These are phyloP conservation scores for Fragum whitleyi DNA, from an alignment of 2,888 invertebrate genomes.

Conservation along the genomic window DNA sequence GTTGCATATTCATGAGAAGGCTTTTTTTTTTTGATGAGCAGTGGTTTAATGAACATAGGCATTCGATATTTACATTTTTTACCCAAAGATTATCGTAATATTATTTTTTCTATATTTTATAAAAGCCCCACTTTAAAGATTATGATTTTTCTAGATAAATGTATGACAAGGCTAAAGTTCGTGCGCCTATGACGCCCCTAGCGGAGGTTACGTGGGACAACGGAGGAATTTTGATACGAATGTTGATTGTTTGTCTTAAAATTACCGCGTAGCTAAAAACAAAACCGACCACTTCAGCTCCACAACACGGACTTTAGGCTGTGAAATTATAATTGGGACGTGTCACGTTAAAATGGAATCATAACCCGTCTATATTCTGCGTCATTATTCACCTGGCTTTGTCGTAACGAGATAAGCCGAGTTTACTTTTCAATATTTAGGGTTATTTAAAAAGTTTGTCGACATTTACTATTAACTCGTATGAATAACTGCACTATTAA, in stretches of 20 bases:
- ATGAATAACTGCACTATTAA: too few relatives aligned
- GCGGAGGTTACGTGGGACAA: neutral
- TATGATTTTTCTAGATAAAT: conserved; percentile 14
- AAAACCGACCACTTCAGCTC: conserved; percentile 7
- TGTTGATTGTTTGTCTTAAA: conserved; percentile 25
- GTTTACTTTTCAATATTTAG: too few relatives aligned
- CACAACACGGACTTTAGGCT: conserved; percentile 12
- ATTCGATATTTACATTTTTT: neutral
- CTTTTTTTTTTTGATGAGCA: too few relatives aligned
- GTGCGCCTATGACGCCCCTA: conserved; percentile 26
- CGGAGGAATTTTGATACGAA: conserved; percentile 22
- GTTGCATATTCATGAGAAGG: too few relatives aligned
- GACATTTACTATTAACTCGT: too few relatives aligned
- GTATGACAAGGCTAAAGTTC: conserved; percentile 17
- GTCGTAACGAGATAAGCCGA: too few relatives aligned
- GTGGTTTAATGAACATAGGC: too few relatives aligned
- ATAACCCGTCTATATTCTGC: too few relatives aligned
- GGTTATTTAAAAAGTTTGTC: too few relatives aligned
- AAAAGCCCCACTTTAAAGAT: neutral
- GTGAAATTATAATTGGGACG: conserved; percentile 7
- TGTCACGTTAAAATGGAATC: neutral
- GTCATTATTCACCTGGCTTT: too few relatives aligned
- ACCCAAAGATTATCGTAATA: neutral
- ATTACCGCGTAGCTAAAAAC: conserved; percentile 17
- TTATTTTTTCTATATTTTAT: neutral